Evolutionary conservation across 2,888 invertebrate genomes (phyloP).

Genomic region (Metopia argyrocephala): DNA sequence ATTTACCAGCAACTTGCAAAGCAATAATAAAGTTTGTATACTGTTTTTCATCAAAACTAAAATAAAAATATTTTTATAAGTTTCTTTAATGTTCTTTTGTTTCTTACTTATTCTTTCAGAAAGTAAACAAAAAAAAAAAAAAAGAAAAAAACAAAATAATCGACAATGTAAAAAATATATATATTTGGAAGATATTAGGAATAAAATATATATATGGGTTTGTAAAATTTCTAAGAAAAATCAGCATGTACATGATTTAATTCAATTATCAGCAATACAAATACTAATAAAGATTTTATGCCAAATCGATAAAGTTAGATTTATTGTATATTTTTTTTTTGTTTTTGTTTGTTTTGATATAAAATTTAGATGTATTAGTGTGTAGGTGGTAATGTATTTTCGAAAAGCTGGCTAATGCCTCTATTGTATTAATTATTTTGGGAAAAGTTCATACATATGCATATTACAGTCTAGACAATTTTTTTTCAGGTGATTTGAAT

Average conservation of each 20-base stretch:
- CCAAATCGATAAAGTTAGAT: neutral
- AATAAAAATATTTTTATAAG: neutral
- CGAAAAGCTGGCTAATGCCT: conserved; percentile 5
- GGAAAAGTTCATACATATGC: too few relatives aligned
- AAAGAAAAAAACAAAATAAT: too few relatives aligned
- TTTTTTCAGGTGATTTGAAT: neutral
- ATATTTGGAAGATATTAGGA: too few relatives aligned
- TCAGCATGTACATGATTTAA: neutral
- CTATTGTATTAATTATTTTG: conserved; percentile 3
- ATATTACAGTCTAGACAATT: conserved; percentile 14
- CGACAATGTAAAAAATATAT: too few relatives aligned
- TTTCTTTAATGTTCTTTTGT: neutral
- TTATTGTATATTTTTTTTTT: too few relatives aligned
- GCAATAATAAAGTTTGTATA: neutral
- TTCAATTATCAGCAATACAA: neutral
- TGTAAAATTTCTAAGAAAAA: neutral
- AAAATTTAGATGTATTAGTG: too few relatives aligned
- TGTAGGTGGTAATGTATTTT: too few relatives aligned
- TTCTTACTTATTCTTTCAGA: neutral
- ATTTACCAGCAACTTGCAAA: conserved; percentile 8
- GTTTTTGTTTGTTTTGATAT: too few relatives aligned
- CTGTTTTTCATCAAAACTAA: neutral
- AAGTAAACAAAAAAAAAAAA: neutral
- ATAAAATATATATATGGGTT: conserved; percentile 9
- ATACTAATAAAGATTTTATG: too few relatives aligned